Conservation (phyloP, 2,797 vertebrate genomes). For the Hemitrygon akajei region DNA sequence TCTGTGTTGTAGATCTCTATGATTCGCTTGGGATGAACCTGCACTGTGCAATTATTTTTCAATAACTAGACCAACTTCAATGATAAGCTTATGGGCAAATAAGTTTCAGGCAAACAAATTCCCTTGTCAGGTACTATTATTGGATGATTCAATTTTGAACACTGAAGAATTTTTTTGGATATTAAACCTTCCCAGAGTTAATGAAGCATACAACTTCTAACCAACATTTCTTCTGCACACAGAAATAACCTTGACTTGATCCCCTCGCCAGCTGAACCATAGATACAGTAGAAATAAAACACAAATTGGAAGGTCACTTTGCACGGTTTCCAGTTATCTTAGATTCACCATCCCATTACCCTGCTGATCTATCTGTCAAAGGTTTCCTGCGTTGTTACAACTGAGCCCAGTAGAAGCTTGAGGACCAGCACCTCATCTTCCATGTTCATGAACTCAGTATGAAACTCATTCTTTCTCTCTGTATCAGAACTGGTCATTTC, state of each 20-base stretch:
- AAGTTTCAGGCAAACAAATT: not conserved
- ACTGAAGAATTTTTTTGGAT: too few species aligned
- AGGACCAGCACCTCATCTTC: too few species aligned
- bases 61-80: not conserved
- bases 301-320: conserved; percentile 49
- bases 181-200: too few species aligned
- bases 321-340: too few species aligned
- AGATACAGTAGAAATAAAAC: not conserved
- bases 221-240: not conserved
- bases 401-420: too few species aligned
- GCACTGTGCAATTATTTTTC: not conserved
- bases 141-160: not conserved
- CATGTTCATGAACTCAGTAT: too few species aligned
- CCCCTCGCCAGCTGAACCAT: not conserved
- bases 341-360: too few species aligned
- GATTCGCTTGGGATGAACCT: not conserved
- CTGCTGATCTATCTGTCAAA: too few species aligned
- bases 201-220: not conserved
- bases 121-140: not conserved
- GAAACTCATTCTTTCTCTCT: too few species aligned
- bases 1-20: too few species aligned
- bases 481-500: too few species aligned
- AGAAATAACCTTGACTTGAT: not conserved
- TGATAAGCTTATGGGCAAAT: not conserved
- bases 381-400: too few species aligned